These are phyloP conservation scores for Myopa testacea DNA, from an alignment of 2,888 invertebrate species.

Conservation along the genomic window DNA sequence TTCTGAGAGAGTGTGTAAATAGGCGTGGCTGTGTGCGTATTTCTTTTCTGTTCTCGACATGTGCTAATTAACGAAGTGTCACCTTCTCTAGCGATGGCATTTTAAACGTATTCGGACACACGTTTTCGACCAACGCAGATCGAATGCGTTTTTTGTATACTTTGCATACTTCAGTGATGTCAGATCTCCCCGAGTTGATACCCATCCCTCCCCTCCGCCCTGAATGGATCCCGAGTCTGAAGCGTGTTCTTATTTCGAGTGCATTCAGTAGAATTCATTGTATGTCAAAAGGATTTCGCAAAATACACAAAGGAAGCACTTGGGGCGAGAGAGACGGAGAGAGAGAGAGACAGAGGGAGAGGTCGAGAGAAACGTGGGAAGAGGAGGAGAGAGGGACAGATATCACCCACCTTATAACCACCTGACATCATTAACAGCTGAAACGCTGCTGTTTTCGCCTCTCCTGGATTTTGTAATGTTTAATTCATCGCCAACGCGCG, in stretches of 20 bases:
- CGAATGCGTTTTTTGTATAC: too few species aligned
- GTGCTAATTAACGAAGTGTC: conserved; percentile 30
- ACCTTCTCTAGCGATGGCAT: not conserved
- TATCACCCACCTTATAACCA: not conserved
- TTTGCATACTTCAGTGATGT: too few species aligned
- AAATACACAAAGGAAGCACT: not conserved
- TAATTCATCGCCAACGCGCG: conserved; percentile 48
- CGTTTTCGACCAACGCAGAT: too few species aligned
- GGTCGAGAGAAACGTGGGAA: too few species aligned
- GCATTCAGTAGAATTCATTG: conserved; percentile 23
- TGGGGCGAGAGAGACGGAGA: too few species aligned
- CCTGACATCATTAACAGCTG: conserved; percentile 2
- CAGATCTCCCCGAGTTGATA: too few species aligned
- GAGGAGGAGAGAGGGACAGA: too few species aligned
- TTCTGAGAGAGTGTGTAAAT: conserved; percentile 14
- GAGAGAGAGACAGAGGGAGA: too few species aligned
- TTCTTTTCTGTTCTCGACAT: not conserved
- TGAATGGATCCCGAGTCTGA: not conserved
- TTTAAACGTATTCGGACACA: not conserved
- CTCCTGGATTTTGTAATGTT: conserved; percentile 48
- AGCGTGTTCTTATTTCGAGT: conserved; percentile 32
- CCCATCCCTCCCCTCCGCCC: too few species aligned
- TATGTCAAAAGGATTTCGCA: conserved; percentile 31
- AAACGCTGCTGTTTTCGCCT: conserved; percentile 43
- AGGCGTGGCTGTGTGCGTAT: conserved; percentile 2